Evolutionary conservation across 2,113 vertebrate species (phyloP).

Genomic region (Cnemophilus loriae): DNA sequence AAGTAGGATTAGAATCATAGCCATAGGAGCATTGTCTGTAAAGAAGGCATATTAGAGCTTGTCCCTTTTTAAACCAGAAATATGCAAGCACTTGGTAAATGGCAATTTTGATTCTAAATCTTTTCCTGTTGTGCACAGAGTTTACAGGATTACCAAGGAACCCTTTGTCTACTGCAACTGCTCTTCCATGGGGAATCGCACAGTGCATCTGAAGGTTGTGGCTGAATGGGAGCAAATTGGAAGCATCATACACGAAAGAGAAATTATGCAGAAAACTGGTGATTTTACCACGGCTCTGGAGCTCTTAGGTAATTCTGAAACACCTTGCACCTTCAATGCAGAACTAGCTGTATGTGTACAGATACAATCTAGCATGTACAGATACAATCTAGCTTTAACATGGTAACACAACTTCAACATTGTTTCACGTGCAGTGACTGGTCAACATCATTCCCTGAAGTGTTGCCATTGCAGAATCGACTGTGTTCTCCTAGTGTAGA

Average conservation of each 20-base stretch:
- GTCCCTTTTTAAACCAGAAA: neutral
- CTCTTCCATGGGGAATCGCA: slow-evolving; percentile 71
- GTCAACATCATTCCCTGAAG: neutral
- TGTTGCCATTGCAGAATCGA: neutral
- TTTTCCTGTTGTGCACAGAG: slow-evolving; percentile 42
- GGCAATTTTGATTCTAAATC: neutral
- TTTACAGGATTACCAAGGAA: slow-evolving; percentile 75
- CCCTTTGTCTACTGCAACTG: slow-evolving; percentile 77
- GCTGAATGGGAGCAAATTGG: slow-evolving; percentile 55
- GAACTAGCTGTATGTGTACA: accelerated
- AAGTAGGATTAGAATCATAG: neutral
- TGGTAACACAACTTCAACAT: neutral
- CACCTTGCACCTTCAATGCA: neutral
- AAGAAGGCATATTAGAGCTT: neutral
- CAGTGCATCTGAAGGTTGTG: slow-evolving; percentile 71
- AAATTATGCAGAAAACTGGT: slow-evolving; percentile 60
- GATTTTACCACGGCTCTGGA: slow-evolving; percentile 73
- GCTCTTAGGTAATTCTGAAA: slow-evolving; percentile 73
- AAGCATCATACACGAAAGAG: neutral
- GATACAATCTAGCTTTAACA: neutral
- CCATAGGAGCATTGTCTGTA: neutral
- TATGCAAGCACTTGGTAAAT: neutral
- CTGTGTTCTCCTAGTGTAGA: neutral
- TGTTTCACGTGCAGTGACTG: neutral
- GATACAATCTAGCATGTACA: neutral